These are phyloP conservation scores for Heteromormyrus szaboi DNA, from an alignment of 2,797 vertebrate genomes.

Conservation along the genomic window DNA sequence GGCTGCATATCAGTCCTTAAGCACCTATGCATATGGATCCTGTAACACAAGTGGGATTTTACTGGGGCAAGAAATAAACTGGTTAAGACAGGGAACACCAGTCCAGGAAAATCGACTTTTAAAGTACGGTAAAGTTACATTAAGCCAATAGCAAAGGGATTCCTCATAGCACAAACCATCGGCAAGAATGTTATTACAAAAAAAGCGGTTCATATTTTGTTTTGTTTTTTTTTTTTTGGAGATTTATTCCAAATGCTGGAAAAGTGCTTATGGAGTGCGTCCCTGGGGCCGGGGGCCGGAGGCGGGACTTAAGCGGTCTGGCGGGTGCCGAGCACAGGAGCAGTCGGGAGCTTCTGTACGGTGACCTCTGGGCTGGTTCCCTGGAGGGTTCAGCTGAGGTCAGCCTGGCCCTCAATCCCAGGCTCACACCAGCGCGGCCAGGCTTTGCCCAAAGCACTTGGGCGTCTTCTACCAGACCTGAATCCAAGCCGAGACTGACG, in stretches of 20 bases:
- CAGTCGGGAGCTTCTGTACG: neutral
- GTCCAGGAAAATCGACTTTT: constrained; percentile 17
- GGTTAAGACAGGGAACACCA: constrained; percentile 3
- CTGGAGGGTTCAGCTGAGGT: constrained; percentile 41
- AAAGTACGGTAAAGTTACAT: constrained; percentile 6
- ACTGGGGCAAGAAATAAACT: constrained; percentile 2
- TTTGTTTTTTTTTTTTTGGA: constrained; percentile 11
- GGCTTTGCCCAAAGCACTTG: constrained; percentile 28
- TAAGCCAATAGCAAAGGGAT: constrained; percentile 2
- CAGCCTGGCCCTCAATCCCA: constrained; percentile 32
- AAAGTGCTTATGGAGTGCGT: neutral
- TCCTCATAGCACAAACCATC: constrained; percentile 5
- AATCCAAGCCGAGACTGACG: constrained; percentile 13
- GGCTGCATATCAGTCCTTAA: constrained; percentile 8
- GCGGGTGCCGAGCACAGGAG: neutral
- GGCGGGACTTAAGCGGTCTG: neutral
- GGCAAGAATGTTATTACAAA: constrained; percentile 7
- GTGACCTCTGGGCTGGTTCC: neutral
- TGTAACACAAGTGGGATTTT: constrained; percentile 10
- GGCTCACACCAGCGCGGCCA: constrained; percentile 34
- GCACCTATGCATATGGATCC: constrained; percentile 10
- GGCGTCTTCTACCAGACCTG: constrained; percentile 29
- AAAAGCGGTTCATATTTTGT: constrained; percentile 14
- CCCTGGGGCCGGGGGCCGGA: neutral
- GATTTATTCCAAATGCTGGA: constrained; percentile 31